Conservation (phyloP, 1,140 invertebrate species). For the Aphelinus certus region DNA sequence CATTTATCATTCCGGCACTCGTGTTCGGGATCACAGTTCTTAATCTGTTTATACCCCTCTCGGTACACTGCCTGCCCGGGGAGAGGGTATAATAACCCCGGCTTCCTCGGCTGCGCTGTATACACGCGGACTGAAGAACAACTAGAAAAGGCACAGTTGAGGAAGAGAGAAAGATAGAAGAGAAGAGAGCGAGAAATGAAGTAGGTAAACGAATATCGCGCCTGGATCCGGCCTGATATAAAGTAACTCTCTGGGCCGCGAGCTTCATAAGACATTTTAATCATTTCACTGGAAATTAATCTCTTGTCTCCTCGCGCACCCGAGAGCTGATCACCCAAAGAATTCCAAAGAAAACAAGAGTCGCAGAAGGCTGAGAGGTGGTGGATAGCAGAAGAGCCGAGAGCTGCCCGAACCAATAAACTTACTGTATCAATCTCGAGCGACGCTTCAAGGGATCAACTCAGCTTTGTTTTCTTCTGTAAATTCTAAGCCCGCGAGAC, state of each 20-base stretch:
- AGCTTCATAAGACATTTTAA: slow-evolving; percentile 38
- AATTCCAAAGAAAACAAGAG: slow-evolving; percentile 33
- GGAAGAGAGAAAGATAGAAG: slow-evolving; percentile 9
- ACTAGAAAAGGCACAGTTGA: not conserved
- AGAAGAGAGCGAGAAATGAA: slow-evolving; percentile 7
- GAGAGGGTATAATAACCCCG: slow-evolving; percentile 22
- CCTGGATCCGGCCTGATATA: not conserved
- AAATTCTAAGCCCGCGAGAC: too few species aligned
- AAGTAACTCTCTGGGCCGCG: too few species aligned
- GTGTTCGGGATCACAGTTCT: slow-evolving; percentile 33
- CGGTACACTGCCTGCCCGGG: not conserved
- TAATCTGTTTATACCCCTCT: slow-evolving; percentile 36
- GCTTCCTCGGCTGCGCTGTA: not conserved
- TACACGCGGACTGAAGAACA: not conserved
- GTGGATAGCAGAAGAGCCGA: not conserved
- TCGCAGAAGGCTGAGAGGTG: not conserved
- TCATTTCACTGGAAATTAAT: slow-evolving; percentile 41
- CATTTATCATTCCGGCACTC: slow-evolving; percentile 34
- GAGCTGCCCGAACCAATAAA: slow-evolving; percentile 27
- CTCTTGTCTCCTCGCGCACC: slow-evolving; percentile 35
- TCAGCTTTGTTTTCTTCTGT: slow-evolving; percentile 8
- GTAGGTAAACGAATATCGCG: slow-evolving; percentile 19
- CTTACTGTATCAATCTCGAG: slow-evolving; percentile 21
- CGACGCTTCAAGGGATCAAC: slow-evolving; percentile 12
- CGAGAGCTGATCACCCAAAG: slow-evolving; percentile 24